Base-by-base conservation (phyloP, 2,888 invertebrate genomes). In the Noctua fimbriata region DNA sequence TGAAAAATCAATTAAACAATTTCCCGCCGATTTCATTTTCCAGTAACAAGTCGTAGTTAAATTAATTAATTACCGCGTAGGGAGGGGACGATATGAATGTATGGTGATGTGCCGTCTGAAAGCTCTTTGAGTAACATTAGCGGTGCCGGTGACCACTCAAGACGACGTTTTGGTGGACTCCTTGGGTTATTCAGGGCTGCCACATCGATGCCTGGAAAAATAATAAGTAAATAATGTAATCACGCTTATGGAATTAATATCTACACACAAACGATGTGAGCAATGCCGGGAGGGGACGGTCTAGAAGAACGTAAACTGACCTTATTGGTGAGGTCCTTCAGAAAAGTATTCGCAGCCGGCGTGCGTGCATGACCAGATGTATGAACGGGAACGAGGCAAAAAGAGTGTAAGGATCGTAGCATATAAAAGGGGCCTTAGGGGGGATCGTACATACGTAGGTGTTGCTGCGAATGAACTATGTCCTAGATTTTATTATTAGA, bases 81-180 rank as follows among this genome's bases (percentile, higher is more conserved):
- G 76, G 75, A 75, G 83, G 84, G 76, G 72, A 47, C 32, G 67
- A 41, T 84, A 82, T 78, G 65, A 75, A 73, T 86, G 83, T 78
- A 58, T 78, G 79, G 78, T 80, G 82, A 79, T 78, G 83, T 81
- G 41, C 67, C 32, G 81, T 80, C 82, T 84, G 77, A 86, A 78
- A 87, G 92, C 94, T 94, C 93, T 94, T 94, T 91, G 92, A 92
- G 91, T 89, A 89, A 94, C 93, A 93, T 95, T 94, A 94, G 93
- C 87, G 92, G 90, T 83, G 28, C 78, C 83, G 55, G 91, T 91
- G 93, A 89, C 94, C 94, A 95, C 95, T 95, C 93, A 95, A 95
- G 95, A 95, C 92, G 92, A 90, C 89, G 90, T 84, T 90, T 90
- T 92, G 89, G 77, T 89, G 88, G 86, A 88, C 93, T 93, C 92